These are phyloP conservation scores for Dipodomys spectabilis DNA, from an alignment of 2,113 vertebrate genomes.

Conservation along the genomic window DNA sequence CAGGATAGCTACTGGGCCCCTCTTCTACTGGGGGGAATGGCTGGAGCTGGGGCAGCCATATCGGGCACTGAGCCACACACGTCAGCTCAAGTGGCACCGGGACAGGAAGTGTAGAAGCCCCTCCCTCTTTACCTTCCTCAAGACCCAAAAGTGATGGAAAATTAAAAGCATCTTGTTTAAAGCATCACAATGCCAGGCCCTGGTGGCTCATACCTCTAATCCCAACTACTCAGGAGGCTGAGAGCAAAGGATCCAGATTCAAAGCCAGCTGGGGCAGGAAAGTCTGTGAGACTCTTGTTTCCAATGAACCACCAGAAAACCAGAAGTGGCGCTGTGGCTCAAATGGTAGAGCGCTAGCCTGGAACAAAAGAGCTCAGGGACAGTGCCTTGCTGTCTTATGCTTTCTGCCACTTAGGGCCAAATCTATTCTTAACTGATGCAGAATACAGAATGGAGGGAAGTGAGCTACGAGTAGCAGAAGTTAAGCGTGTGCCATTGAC, in stretches of 20 bases:
- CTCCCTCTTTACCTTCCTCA: background rate
- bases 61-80: fast-evolving
- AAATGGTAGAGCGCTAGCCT: too few species aligned
- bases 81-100: too few species aligned
- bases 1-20: background rate
- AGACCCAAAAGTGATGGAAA: background rate
- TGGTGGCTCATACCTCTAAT: too few species aligned
- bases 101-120: background rate
- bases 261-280: too few species aligned
- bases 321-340: too few species aligned
- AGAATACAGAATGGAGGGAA: background rate
- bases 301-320: too few species aligned
- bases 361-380: too few species aligned
- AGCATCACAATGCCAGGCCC: too few species aligned
- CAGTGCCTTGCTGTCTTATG: background rate
- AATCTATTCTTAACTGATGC: background rate
- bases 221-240: too few species aligned
- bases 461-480: background rate
- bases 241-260: too few species aligned
- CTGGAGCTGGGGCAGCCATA: background rate
- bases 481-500: background rate
- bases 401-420: background rate
- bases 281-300: too few species aligned
- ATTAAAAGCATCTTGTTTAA: background rate
- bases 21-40: background rate